Conservation (phyloP, 2,797 vertebrate species). For the Cichlasoma orientale region DNA sequence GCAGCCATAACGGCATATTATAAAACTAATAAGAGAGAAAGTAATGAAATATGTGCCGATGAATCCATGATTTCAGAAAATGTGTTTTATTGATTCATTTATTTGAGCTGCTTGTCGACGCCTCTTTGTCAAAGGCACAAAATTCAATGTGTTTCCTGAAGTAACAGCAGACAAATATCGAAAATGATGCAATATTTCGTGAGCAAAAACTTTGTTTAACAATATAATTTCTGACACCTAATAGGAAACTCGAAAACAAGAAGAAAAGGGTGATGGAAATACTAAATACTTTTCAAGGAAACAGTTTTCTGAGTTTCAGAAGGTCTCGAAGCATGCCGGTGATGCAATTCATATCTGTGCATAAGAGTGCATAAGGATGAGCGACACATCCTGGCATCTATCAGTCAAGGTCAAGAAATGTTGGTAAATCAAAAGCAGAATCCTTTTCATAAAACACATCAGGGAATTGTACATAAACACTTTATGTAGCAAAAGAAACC, state of each 20-base stretch:
- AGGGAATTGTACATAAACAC: not conserved
- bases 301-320: not conserved
- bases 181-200: not conserved
- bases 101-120: not conserved
- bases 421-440: conserved; percentile 1
- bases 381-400: conserved; percentile 17
- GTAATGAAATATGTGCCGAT: not conserved
- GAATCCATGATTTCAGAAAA: not conserved
- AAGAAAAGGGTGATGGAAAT: not conserved
- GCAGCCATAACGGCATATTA: not conserved
- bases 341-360: not conserved
- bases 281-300: not conserved
- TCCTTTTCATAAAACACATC: not conserved
- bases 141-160: conserved; percentile 11
- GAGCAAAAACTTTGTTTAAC: not conserved
- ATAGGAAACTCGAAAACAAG: rapidly evolving
- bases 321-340: not conserved
- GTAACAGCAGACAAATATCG: not conserved
- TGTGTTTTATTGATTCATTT: not conserved
- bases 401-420: conserved; percentile 34
- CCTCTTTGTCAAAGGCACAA: not conserved
- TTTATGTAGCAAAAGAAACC: not conserved
- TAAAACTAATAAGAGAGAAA: not conserved
- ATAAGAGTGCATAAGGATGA: conserved; percentile 8
- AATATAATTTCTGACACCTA: not conserved